These are phyloP conservation scores for Sebastes trivittatus DNA, from an alignment of 2,797 vertebrate genomes.

Conservation along the genomic window DNA sequence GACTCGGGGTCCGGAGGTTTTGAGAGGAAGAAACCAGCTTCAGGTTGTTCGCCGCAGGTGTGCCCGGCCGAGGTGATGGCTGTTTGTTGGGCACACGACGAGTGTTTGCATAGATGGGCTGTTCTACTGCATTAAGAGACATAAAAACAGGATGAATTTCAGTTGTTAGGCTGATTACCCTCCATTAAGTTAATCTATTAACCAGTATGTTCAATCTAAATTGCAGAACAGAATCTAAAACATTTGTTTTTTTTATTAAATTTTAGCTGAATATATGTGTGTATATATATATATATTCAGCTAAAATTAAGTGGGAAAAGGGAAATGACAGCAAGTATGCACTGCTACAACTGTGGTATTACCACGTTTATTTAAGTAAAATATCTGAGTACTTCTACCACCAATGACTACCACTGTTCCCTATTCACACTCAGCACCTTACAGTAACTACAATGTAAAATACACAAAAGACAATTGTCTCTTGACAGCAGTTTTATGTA, in stretches of 20 bases:
- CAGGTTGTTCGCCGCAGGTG: not conserved
- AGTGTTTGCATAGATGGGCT: constrained; percentile 73
- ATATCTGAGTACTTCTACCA: not conserved
- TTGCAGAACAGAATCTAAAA: not conserved
- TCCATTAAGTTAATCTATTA: not conserved
- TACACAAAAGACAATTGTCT: not conserved
- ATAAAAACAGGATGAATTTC: not conserved
- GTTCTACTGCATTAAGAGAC: constrained; percentile 1
- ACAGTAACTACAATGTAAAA: not conserved
- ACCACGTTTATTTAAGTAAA: not conserved
- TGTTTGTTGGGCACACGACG: constrained; percentile 16
- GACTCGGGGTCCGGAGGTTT: constrained; percentile 19
- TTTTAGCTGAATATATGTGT: no score
- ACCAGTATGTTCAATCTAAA: not conserved
- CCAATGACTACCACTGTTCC: not conserved
- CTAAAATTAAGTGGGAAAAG: no score
- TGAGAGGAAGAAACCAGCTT: constrained; percentile 10
- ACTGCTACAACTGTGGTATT: not conserved
- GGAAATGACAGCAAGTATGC: not conserved
- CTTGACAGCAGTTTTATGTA: not conserved
- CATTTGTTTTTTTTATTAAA: not conserved
- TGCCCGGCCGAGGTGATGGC: constrained; percentile 22
- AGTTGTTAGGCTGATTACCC: not conserved
- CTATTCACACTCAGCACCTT: not conserved
- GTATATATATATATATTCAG: no score